phyloP scores from a whole-genome alignment of 2,797 vertebrate genomes.

The Buphagus erythrorhynchus region DNA sequence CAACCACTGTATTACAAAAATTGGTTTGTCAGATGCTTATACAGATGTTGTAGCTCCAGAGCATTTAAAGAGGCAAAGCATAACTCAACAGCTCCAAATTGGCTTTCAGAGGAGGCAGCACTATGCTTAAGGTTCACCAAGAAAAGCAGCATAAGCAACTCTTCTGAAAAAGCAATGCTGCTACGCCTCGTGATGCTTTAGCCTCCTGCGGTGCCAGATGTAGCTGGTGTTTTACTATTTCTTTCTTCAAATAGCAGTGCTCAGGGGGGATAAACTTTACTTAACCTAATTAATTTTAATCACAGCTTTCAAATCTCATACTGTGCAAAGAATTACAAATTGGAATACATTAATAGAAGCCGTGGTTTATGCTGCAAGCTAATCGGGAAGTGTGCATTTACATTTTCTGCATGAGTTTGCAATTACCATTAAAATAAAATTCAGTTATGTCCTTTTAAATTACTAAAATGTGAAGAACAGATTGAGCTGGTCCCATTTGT shows the following conservation, averaged over 20 bases:
- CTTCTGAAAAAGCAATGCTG: constrained; percentile 38
- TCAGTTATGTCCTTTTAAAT: constrained; percentile 77
- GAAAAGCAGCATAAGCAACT: constrained; percentile 58
- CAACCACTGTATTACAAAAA: background rate
- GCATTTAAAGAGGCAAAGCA: constrained; percentile 55
- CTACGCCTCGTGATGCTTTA: constrained; percentile 44
- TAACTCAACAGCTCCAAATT: constrained; percentile 61
- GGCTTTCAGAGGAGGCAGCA: constrained; percentile 59
- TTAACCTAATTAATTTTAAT: constrained; percentile 90
- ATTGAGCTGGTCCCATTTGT: constrained; percentile 73
- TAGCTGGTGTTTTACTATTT: constrained; percentile 73
- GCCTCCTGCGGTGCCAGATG: constrained; percentile 77
- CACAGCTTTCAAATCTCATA: constrained; percentile 85
- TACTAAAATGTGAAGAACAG: constrained; percentile 76
- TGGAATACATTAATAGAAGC: constrained; percentile 83
- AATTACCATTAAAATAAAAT: constrained; percentile 82
- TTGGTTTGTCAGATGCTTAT: background rate
- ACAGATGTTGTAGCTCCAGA: constrained; percentile 40
- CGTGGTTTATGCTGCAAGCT: constrained; percentile 80
- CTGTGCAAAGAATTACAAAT: constrained; percentile 86
- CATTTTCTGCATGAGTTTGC: constrained; percentile 83
- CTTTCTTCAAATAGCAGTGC: constrained; percentile 80
- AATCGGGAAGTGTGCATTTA: constrained; percentile 80
- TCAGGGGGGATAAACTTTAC: constrained; percentile 86
- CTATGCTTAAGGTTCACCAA: constrained; percentile 47